phyloP scores from a whole-genome alignment of 2,113 vertebrate genomes.

The Lethenteron reissneri region DNA sequence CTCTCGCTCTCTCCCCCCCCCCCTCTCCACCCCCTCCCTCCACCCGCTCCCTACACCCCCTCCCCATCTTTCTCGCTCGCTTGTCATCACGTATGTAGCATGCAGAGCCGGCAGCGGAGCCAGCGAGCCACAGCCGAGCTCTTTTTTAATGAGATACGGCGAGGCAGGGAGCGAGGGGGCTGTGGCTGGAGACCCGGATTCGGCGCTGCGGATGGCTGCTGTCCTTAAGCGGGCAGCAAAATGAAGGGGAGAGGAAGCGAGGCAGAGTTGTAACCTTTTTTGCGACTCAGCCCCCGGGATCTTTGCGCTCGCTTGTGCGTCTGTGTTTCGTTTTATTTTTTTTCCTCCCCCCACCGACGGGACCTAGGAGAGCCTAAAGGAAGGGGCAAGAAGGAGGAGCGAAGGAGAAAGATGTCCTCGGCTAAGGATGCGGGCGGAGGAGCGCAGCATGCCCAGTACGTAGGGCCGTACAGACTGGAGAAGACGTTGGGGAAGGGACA shows the following conservation, averaged over 20 bases:
- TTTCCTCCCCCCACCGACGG: background rate
- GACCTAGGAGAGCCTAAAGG: background rate
- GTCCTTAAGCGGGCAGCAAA: too few species aligned
- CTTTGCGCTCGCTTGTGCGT: too few species aligned
- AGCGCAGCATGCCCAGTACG: constrained; percentile 90
- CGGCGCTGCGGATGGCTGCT: too few species aligned
- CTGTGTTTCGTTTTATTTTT: background rate
- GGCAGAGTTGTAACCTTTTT: too few species aligned
- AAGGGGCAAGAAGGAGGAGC: constrained; percentile 12
- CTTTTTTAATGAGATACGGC: background rate
- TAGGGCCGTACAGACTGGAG: constrained; percentile 98
- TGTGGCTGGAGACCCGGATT: background rate
- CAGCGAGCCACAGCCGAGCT: background rate
- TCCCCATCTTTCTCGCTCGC: background rate
- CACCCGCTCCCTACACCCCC: background rate
- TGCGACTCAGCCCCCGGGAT: too few species aligned
- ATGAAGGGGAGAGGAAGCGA: too few species aligned
- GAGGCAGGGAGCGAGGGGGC: background rate
- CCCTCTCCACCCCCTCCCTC: background rate
- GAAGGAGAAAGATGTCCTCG: constrained; percentile 50
- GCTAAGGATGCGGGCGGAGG: constrained; percentile 88
- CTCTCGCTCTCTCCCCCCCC: constrained; percentile 1
- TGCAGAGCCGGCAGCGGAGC: background rate
- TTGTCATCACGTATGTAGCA: background rate
- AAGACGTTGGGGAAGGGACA: constrained; percentile 98